Conservation (phyloP, 2,113 vertebrate species). For the Nothoprocta perdicaria region DNA sequence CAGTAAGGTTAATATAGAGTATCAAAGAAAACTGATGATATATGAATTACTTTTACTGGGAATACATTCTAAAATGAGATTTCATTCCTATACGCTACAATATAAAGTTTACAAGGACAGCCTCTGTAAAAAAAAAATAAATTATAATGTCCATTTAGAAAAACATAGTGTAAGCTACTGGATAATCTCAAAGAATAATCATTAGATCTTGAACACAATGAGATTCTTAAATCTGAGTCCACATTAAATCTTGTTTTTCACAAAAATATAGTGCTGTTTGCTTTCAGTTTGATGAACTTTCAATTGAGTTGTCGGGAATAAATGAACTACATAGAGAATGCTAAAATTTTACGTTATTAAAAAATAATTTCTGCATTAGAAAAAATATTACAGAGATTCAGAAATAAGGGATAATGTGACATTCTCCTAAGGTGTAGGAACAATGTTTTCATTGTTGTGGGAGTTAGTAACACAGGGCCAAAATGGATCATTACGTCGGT, state of each 20-base stretch:
- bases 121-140: background rate
- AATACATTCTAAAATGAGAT: background rate
- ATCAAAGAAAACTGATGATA: constrained; percentile 29
- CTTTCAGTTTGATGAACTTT: background rate
- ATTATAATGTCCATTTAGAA: background rate
- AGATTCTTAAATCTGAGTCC: background rate
- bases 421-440: background rate
- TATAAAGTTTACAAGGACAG: constrained; percentile 50
- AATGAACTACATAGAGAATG: background rate
- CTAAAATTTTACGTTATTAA: background rate
- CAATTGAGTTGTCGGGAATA: background rate
- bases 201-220: background rate
- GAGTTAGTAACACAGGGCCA: background rate
- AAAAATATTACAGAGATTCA: background rate
- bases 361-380: background rate
- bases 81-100: constrained; percentile 31
- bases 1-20: constrained; percentile 28
- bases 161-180: background rate
- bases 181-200: background rate
- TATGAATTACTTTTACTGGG: constrained; percentile 22
- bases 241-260: background rate
- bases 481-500: background rate
- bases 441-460: background rate
- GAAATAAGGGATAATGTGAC: background rate
- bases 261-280: background rate